Percentiles rank a stretch among this genome's conserved stretches.
phyloP scores from a whole-genome alignment of 2,113 vertebrate genomes.

The Dipodomys stephensi region DNA sequence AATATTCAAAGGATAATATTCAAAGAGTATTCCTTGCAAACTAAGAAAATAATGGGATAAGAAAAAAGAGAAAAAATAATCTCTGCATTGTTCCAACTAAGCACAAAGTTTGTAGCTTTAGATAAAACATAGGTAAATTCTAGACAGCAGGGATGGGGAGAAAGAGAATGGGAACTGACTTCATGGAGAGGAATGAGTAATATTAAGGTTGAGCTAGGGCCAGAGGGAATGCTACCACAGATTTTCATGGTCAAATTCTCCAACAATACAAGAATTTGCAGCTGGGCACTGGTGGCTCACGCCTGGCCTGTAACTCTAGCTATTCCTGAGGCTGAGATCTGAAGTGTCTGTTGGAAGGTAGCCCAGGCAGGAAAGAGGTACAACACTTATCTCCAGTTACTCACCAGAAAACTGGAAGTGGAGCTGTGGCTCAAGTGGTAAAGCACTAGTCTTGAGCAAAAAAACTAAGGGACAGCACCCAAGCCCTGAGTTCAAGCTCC shows the following conservation, averaged over 20 bases:
- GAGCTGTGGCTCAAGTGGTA: too few species aligned
- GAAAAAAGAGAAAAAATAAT: neutral
- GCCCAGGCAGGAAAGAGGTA: too few species aligned
- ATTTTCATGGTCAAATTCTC: neutral
- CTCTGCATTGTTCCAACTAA: neutral
- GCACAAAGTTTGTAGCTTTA: neutral
- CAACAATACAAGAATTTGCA: neutral
- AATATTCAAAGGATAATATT: neutral
- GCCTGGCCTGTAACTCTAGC: too few species aligned
- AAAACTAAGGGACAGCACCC: too few species aligned
- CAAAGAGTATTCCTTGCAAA: neutral
- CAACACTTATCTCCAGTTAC: too few species aligned
- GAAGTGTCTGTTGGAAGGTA: too few species aligned
- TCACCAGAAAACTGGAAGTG: too few species aligned
- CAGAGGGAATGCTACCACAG: neutral
- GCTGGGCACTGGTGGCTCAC: too few species aligned
- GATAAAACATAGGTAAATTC: constrained; percentile 9
- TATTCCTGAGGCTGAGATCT: too few species aligned
- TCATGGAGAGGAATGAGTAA: neutral
- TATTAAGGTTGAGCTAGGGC: too few species aligned
- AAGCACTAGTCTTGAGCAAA: too few species aligned
- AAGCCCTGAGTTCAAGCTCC: too few species aligned
- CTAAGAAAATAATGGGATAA: neutral
- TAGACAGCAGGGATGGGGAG: neutral
- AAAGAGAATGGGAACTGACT: neutral